Conservation (phyloP, 2,888 invertebrate genomes). For the Harmothoe impar region DNA sequence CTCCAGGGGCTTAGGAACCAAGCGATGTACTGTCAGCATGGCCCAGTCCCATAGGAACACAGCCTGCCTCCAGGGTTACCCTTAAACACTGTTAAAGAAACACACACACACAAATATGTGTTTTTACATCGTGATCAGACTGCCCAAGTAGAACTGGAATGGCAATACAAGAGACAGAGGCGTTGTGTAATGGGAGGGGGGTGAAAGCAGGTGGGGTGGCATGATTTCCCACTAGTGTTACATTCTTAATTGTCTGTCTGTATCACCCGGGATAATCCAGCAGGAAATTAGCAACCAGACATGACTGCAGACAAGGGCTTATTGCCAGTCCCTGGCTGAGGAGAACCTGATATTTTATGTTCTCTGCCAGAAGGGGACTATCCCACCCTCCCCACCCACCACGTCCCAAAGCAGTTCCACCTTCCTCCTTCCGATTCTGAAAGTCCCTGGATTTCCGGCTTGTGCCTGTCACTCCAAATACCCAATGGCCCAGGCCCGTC, state of each 20-base stretch:
- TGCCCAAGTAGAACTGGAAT: background rate
- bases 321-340: background rate
- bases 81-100: background rate
- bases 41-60: too few species aligned
- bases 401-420: background rate
- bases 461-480: too few species aligned
- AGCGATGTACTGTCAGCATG: too few species aligned
- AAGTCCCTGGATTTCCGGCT: too few species aligned
- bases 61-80: background rate
- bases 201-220: background rate
- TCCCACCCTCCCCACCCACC: background rate
- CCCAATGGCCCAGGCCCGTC: too few species aligned
- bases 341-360: too few species aligned
- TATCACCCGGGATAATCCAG: background rate
- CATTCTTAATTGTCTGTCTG: slow-evolving; percentile 4
- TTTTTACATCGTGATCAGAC: slow-evolving; percentile 15
- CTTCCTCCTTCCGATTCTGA: background rate
- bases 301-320: background rate
- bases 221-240: slow-evolving; percentile 23
- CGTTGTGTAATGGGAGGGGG: too few species aligned
- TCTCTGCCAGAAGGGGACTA: background rate
- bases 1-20: too few species aligned
- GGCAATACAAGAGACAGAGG: too few species aligned
- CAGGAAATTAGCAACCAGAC: slow-evolving; percentile 21
- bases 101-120: background rate